Evolutionary conservation across 2,113 vertebrate genomes (phyloP).

Genomic region (Macrotis lagotis): DNA sequence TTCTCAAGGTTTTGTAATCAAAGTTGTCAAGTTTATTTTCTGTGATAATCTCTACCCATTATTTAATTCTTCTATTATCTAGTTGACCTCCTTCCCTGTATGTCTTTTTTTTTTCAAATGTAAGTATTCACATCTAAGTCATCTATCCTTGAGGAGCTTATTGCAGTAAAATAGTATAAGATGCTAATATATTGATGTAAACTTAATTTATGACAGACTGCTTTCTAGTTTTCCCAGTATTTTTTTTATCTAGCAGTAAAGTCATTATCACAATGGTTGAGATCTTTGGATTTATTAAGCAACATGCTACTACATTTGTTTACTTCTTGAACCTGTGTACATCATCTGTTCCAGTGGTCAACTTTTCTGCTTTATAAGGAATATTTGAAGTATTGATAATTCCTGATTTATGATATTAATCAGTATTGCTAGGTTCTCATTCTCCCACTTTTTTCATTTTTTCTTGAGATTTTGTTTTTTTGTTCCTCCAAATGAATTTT

Average conservation of each 20-base stretch:
- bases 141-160: background rate
- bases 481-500: background rate
- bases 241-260: background rate
- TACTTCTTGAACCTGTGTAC: background rate
- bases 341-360: background rate
- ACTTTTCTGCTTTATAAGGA: background rate
- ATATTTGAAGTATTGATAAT: background rate
- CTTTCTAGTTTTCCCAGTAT: background rate
- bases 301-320: background rate
- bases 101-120: background rate
- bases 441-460: background rate
- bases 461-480: background rate
- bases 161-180: background rate
- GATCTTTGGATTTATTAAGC: background rate
- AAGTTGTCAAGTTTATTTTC: background rate
- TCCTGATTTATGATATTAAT: background rate
- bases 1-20: background rate
- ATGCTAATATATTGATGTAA: background rate
- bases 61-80: background rate
- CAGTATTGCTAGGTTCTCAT: background rate
- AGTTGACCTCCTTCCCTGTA: background rate
- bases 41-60: background rate
- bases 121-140: background rate
- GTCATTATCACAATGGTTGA: background rate
- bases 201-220: background rate